phyloP scores from a whole-genome alignment of 2,888 invertebrate species.

The Tetropium fuscum region DNA sequence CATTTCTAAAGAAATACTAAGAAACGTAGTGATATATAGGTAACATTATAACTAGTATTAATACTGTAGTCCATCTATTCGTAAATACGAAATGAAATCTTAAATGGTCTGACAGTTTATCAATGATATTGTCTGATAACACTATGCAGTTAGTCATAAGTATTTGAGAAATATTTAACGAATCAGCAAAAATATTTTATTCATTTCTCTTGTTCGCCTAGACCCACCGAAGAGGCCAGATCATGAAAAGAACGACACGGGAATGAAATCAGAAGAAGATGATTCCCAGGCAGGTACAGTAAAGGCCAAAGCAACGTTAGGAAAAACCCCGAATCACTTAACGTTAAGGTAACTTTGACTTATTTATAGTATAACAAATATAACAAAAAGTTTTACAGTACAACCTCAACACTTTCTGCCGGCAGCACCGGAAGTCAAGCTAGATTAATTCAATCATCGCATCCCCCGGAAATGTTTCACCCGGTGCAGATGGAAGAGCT shows the following conservation, averaged over 20 bases:
- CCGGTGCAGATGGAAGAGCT: constrained; percentile 89
- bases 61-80: too few species aligned
- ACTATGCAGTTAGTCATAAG: too few species aligned
- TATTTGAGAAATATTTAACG: too few species aligned
- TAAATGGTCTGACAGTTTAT: too few species aligned
- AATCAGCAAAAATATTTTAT: neutral
- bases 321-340: constrained; percentile 93
- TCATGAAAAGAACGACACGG: constrained; percentile 74
- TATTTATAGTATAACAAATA: constrained; percentile 14
- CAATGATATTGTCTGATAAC: too few species aligned
- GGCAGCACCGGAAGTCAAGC: constrained; percentile 95
- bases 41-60: too few species aligned
- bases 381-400: constrained; percentile 72
- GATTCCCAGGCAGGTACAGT: constrained; percentile 78
- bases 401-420: constrained; percentile 93
- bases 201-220: constrained; percentile 29
- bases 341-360: constrained; percentile 75
- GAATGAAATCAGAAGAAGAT: constrained; percentile 88
- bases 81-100: too few species aligned
- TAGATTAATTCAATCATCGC: constrained; percentile 92
- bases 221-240: constrained; percentile 62
- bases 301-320: constrained; percentile 75
- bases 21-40: too few species aligned
- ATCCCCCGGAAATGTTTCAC: constrained; percentile 93
- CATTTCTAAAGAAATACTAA: too few species aligned